Percentiles rank a stretch among this genome's conserved stretches.
These are phyloP conservation scores for Himalopsyche phryganea DNA, from an alignment of 1,140 invertebrate genomes.

Conservation along the genomic window DNA sequence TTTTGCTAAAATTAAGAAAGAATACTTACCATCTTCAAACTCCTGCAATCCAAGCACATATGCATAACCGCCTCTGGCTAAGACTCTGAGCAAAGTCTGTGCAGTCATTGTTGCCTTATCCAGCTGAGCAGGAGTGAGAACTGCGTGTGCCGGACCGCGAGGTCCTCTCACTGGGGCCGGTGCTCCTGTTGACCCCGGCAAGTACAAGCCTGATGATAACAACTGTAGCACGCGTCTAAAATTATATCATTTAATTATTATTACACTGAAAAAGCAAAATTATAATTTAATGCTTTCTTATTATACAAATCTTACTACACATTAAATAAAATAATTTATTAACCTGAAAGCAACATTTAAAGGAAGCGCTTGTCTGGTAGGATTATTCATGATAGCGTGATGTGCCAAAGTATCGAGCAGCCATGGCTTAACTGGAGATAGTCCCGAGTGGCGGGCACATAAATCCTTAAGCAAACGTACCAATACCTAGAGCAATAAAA, in stretches of 20 bases:
- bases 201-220: conserved; percentile 87
- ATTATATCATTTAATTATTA: no score
- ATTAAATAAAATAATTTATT: background rate
- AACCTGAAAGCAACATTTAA: conserved; percentile 82
- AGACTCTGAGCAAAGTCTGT: conserved; percentile 76
- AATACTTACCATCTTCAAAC: conserved; percentile 50
- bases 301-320: no score
- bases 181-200: conserved; percentile 92
- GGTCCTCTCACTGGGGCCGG: conserved; percentile 91
- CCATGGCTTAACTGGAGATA: conserved; percentile 91
- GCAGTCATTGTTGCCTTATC: conserved; percentile 91
- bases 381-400: conserved; percentile 96
- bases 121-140: conserved; percentile 91
- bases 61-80: conserved; percentile 88
- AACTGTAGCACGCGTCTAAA: conserved; percentile 80
- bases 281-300: no score
- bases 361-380: conserved; percentile 84
- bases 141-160: conserved; percentile 84
- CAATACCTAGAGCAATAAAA: conserved; percentile 52
- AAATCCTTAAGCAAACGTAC: conserved; percentile 91
- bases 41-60: conserved; percentile 79
- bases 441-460: conserved; percentile 81
- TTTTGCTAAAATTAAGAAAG: no score
- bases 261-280: no score
- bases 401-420: conserved; percentile 95